Evolutionary conservation across 1,140 invertebrate species (phyloP).

Genomic region (Calephelis virginiensis): DNA sequence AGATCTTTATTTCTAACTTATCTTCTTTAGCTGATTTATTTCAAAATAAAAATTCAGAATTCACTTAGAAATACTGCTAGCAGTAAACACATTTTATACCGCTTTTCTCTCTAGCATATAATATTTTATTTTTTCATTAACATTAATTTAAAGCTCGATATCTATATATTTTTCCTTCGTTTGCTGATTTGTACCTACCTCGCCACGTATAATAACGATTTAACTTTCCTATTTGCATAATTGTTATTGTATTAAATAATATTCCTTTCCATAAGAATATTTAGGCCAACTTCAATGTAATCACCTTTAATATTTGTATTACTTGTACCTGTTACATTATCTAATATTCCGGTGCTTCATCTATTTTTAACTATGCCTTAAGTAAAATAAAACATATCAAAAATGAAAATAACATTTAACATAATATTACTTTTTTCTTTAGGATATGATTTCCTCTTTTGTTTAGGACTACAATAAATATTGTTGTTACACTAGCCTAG

Average conservation of each 20-base stretch:
- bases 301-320: background rate
- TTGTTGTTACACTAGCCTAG: background rate
- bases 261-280: background rate
- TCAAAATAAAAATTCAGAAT: too few relatives aligned
- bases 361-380: background rate
- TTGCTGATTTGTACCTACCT: conserved; percentile 2
- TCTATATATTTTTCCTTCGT: background rate
- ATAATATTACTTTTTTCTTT: too few relatives aligned
- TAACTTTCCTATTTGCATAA: background rate
- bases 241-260: background rate
- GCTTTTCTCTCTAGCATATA: background rate
- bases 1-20: too few relatives aligned
- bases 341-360: background rate
- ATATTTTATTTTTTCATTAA: background rate
- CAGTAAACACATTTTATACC: too few relatives aligned
- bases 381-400: background rate
- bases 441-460: too few relatives aligned
- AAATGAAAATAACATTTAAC: too few relatives aligned
- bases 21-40: too few relatives aligned
- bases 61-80: too few relatives aligned
- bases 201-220: background rate
- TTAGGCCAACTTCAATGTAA: background rate
- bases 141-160: background rate
- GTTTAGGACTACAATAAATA: background rate
- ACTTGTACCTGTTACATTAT: background rate